A percentile compares a stretch with the other conserved stretches of the same genome.
phyloP scores from a whole-genome alignment of 2,888 invertebrate species.

The Fissipunctia ypsillon region DNA sequence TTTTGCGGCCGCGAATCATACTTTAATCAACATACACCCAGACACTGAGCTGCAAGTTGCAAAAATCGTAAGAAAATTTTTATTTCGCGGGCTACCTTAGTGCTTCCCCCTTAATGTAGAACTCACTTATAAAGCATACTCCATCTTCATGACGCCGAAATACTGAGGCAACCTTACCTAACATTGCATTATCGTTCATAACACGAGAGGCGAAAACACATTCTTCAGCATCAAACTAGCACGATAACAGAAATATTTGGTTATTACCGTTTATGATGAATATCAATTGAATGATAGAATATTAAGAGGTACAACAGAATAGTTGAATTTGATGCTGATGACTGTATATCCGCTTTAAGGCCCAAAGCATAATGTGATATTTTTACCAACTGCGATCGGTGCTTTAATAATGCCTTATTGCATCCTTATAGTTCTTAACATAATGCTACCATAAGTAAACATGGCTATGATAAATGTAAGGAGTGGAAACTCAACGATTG shows the following conservation, averaged over 20 bases:
- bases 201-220: constrained; percentile 9
- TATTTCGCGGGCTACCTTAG: too few relatives aligned
- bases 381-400: constrained; percentile 1
- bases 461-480: not conserved
- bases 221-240: constrained; percentile 30
- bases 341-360: not conserved
- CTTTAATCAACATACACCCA: too few relatives aligned
- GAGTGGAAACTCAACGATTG: not conserved
- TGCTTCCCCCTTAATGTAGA: too few relatives aligned
- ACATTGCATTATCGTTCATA: not conserved
- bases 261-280: not conserved
- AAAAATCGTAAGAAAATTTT: too few relatives aligned
- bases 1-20: too few relatives aligned
- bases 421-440: not conserved
- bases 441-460: not conserved
- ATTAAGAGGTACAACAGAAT: not conserved
- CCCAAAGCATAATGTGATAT: not conserved
- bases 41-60: too few relatives aligned
- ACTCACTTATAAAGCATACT: not conserved
- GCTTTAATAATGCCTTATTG: not conserved
- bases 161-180: not conserved
- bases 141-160: not conserved
- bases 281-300: not conserved
- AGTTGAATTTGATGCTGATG: constrained; percentile 19
- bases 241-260: not conserved